phyloP scores from a whole-genome alignment of 2,113 vertebrate species.

The Psittacula cyanocephala region DNA sequence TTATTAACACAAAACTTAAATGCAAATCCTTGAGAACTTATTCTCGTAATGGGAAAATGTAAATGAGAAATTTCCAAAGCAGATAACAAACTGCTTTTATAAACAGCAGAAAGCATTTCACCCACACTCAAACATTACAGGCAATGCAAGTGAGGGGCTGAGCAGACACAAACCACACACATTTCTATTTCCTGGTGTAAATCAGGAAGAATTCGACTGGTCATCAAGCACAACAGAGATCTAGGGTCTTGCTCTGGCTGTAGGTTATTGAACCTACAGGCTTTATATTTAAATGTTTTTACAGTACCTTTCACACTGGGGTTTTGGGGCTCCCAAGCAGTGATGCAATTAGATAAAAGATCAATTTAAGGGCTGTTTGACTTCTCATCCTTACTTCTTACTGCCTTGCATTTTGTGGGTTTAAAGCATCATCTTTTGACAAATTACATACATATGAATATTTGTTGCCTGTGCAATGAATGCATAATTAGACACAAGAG shows the following conservation, averaged over 20 bases:
- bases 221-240: background rate
- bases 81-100: background rate
- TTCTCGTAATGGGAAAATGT: background rate
- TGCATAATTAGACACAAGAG: conserved; percentile 33
- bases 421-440: conserved; percentile 5
- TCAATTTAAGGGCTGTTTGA: background rate
- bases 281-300: background rate
- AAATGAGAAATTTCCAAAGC: background rate
- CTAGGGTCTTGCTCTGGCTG: background rate
- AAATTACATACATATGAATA: conserved; percentile 32
- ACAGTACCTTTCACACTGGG: background rate
- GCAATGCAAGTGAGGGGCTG: background rate
- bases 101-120: background rate
- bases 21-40: background rate
- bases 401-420: background rate
- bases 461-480: background rate
- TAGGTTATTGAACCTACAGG: background rate
- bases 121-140: background rate
- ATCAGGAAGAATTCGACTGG: background rate
- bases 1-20: background rate
- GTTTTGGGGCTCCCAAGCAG: background rate
- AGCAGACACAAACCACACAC: background rate
- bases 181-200: background rate
- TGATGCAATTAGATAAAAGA: background rate
- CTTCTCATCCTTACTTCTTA: background rate